A percentile compares a stretch with the other conserved stretches of the same genome.
Conservation (phyloP, 2,797 vertebrate species). For the Petrocephalus sullivani region DNA sequence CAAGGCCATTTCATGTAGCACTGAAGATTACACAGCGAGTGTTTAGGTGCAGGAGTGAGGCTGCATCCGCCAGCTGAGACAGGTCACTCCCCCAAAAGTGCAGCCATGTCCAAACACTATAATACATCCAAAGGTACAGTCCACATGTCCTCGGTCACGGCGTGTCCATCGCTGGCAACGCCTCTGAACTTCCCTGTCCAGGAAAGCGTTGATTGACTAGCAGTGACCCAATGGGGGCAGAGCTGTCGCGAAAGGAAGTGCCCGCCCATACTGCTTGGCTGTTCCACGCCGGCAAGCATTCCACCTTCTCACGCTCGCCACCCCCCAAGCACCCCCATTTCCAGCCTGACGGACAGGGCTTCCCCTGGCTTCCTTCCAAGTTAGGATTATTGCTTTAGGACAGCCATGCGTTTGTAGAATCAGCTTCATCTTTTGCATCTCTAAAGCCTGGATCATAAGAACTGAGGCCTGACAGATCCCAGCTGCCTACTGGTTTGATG, state of each 20-base stretch:
- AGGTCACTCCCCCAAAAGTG: neutral
- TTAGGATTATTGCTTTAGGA: slow-evolving; percentile 22
- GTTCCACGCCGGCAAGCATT: neutral
- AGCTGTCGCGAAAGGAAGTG: neutral
- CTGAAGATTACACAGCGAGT: slow-evolving; percentile 10
- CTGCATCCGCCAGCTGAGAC: slow-evolving; percentile 18
- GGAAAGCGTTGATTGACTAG: neutral
- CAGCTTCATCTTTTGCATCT: neutral
- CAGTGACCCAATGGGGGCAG: neutral
- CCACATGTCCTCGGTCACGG: slow-evolving; percentile 10
- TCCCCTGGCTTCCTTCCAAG: neutral
- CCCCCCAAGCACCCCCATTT: neutral
- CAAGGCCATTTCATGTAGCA: slow-evolving; percentile 57
- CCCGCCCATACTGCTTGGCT: neutral
- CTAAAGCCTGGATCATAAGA: neutral
- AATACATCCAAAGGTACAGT: slow-evolving; percentile 16
- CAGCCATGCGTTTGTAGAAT: slow-evolving; percentile 4
- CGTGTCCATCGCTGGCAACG: neutral
- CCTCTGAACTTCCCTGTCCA: neutral
- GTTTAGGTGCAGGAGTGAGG: slow-evolving; percentile 30
- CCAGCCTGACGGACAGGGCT: neutral
- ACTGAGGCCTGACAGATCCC: neutral
- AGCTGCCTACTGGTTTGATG: neutral
- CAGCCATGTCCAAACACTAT: neutral
- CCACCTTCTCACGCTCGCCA: neutral